Conservation (phyloP, 2,797 vertebrate genomes). For the Pelobates cultripes region DNA sequence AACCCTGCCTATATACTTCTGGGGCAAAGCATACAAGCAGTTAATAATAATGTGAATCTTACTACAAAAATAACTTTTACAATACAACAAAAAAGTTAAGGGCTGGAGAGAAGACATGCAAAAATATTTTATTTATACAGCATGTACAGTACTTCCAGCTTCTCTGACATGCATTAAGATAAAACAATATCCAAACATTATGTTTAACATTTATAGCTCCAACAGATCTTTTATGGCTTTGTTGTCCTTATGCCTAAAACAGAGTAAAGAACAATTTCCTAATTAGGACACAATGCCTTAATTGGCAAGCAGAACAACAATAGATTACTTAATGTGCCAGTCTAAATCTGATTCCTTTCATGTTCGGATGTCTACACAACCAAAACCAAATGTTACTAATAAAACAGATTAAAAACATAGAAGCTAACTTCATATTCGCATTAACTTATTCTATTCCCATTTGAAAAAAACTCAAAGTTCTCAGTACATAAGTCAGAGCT, state of each 20-base stretch:
- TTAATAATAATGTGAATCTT: too few relatives aligned
- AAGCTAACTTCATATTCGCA: neutral
- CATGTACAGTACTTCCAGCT: too few relatives aligned
- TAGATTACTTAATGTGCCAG: constrained; percentile 9
- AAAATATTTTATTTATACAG: too few relatives aligned
- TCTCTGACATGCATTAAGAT: neutral
- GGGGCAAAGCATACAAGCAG: too few relatives aligned
- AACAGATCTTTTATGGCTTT: neutral
- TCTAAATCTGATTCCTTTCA: constrained; percentile 6
- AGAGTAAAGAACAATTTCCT: constrained; percentile 40
- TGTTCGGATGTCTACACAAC: neutral
- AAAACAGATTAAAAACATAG: constrained; percentile 8
- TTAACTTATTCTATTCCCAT: neutral
- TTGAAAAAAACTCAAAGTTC: neutral
- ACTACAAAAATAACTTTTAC: too few relatives aligned
- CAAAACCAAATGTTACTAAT: constrained; percentile 10
- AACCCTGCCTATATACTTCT: too few relatives aligned
- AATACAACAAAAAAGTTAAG: too few relatives aligned
- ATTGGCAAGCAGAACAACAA: constrained; percentile 22
- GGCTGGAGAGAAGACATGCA: too few relatives aligned
- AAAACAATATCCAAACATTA: neutral
- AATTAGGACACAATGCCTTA: constrained; percentile 33
- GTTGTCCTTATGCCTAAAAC: constrained; percentile 17
- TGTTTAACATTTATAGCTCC: neutral
- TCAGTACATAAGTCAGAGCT: neutral